A percentile compares a stretch with the other conserved stretches of the same genome.
phyloP scores from a whole-genome alignment of 2,888 invertebrate genomes.

The Celastrina argiolus region DNA sequence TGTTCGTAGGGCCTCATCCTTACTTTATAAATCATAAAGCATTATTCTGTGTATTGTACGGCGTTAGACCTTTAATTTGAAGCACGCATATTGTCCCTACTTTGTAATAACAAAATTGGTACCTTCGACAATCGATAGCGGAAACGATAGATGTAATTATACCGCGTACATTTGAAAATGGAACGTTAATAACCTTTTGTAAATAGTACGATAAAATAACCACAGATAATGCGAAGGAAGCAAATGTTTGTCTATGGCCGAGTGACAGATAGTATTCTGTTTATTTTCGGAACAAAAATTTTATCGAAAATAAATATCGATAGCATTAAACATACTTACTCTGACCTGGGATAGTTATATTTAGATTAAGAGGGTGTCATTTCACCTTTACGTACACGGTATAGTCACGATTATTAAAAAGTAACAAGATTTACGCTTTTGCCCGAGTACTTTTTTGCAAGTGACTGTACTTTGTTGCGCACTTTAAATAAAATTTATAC shows the following conservation, averaged over 20 bases:
- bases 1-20: not conserved
- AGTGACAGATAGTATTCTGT: not conserved
- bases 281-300: conserved; percentile 21
- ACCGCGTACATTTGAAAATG: conserved; percentile 8
- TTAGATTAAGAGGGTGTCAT: not conserved
- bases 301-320: conserved; percentile 10
- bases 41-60: not conserved
- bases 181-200: conserved; percentile 16
- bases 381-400: not conserved
- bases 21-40: not conserved
- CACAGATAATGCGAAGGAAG: conserved; percentile 33
- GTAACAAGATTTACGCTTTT: too few relatives aligned
- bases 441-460: too few relatives aligned
- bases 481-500: too few relatives aligned
- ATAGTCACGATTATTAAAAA: too few relatives aligned
- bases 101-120: not conserved
- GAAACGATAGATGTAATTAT: conserved; percentile 7
- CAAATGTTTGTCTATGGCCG: conserved; percentile 27
- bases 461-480: too few relatives aligned
- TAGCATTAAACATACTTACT: not conserved
- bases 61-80: not conserved
- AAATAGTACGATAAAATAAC: conserved; percentile 20
- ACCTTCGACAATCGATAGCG: conserved; percentile 10
- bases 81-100: not conserved
- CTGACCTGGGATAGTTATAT: not conserved